Evolutionary conservation across 2,888 invertebrate species (phyloP), one percentile per base, ranked within the genome.

Genomic region (Ceramica pisi): DNA sequence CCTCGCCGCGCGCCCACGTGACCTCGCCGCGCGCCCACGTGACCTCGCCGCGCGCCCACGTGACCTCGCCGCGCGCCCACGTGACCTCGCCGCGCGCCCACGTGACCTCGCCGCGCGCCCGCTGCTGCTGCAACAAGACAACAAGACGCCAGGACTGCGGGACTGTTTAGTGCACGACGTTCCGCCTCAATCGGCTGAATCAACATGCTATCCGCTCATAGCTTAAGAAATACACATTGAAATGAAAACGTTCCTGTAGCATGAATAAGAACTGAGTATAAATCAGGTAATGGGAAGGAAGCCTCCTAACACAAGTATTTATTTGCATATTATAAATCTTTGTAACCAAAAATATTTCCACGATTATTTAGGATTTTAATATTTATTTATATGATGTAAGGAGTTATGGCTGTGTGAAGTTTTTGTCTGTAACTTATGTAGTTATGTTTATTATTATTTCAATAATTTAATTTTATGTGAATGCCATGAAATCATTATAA

Each of bases 321-420:
- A 92, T 91, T 93, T 91, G 90, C 90, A 90, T 91, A 88, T 89
- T 88, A 85, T 86, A 90, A 91, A 90, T 89, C 88, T 90, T 90
- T 90, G 91, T 93, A 94, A 92, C 95, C 94, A 94, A 95, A 94
- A 93, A 92, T 91, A 90, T 92, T 91, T 91, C 90, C 89, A 88
- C 91, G 90, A 92, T 92, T 89, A 89, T 90, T 91, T 87, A 85
- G 92, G 91, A 89, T 87, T 85, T 87, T 90, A 87, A 75, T 89
- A 91, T 94, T 94, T 95, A 94, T 94, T 94, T 93, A 92, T 93
- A 87, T 84, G 79, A 85, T 82, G 86, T 94, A 93, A 91, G 92
- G 91, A 93, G 94, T 94, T 86, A 95, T 94, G 95, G 95, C 95
- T 95, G 95, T 95, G 95, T 94, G 93, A 95, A 90, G 91, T 88